Conservation (phyloP, 1,140 invertebrate species). For the Drosophila ohnishii region DNA sequence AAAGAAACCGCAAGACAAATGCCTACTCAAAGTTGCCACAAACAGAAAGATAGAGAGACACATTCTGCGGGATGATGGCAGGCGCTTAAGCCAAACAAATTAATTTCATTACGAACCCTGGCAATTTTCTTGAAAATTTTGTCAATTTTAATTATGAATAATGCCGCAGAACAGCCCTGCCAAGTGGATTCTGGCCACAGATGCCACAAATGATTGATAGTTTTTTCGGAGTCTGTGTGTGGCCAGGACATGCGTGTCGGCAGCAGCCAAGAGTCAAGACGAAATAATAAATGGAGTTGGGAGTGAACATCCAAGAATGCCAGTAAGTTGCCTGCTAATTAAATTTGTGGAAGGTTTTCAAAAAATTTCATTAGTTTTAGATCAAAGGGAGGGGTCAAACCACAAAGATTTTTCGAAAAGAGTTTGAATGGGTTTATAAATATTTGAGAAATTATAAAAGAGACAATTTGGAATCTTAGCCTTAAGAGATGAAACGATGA, state of each 20-base stretch:
- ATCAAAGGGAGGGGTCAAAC: slow-evolving; percentile 23
- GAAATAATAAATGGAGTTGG: slow-evolving; percentile 13
- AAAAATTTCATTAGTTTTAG: slow-evolving; percentile 59
- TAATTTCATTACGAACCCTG: slow-evolving; percentile 58
- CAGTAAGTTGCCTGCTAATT: slow-evolving; percentile 22
- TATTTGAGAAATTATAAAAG: neutral
- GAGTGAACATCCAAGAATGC: slow-evolving; percentile 1
- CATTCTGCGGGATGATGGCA: neutral
- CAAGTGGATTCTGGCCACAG: slow-evolving; percentile 36
- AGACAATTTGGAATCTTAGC: neutral
- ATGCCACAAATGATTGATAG: slow-evolving; percentile 68
- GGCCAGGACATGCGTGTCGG: slow-evolving; percentile 35
- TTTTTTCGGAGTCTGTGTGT: slow-evolving; percentile 21
- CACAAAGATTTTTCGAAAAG: neutral
- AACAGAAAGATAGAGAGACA: slow-evolving; percentile 28
- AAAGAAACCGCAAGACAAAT: slow-evolving; percentile 59
- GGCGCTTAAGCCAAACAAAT: slow-evolving; percentile 57
- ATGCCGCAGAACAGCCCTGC: slow-evolving; percentile 31
- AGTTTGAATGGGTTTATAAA: neutral
- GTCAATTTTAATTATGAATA: slow-evolving; percentile 79
- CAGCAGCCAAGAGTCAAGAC: slow-evolving; percentile 22
- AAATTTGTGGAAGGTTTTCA: slow-evolving; percentile 36
- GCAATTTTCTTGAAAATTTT: slow-evolving; percentile 48
- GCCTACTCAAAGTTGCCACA: slow-evolving; percentile 46
- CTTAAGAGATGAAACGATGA: neutral